phyloP scores from a whole-genome alignment of 1,140 invertebrate species.

The Chironomus striatipennis region DNA sequence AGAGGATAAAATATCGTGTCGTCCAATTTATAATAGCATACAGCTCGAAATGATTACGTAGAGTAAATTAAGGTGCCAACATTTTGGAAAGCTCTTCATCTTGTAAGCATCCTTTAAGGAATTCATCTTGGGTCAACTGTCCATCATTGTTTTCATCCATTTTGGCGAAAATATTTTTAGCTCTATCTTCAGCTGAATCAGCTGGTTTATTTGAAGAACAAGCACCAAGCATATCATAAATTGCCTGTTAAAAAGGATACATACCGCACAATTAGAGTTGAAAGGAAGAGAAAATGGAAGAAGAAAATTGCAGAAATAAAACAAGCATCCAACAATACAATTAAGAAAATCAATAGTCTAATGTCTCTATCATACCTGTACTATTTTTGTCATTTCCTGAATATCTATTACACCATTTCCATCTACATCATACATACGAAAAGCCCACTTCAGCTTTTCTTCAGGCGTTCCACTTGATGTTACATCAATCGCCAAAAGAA shows the following conservation, averaged over 20 bases:
- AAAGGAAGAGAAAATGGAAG: background rate
- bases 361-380: conserved; percentile 58
- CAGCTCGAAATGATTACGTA: background rate
- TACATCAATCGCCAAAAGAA: conserved; percentile 94
- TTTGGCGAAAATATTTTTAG: conserved; percentile 97
- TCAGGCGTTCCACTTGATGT: conserved; percentile 95
- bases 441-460: conserved; percentile 99
- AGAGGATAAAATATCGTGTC: too few relatives aligned
- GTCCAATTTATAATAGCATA: too few relatives aligned
- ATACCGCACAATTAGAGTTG: conserved; percentile 31
- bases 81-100: conserved; percentile 95
- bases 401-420: conserved; percentile 98
- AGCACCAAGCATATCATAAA: conserved; percentile 96
- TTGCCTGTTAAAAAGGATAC: conserved; percentile 66
- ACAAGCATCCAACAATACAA: background rate
- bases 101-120: conserved; percentile 96
- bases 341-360: background rate
- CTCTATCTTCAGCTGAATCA: conserved; percentile 89
- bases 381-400: conserved; percentile 91
- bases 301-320: background rate
- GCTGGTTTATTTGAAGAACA: conserved; percentile 87
- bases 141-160: conserved; percentile 99
- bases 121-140: conserved; percentile 96
- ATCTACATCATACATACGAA: conserved; percentile 99
- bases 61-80: conserved; percentile 67